phyloP scores from a whole-genome alignment of 1,140 invertebrate genomes.

The Tetramorium simillimum region DNA sequence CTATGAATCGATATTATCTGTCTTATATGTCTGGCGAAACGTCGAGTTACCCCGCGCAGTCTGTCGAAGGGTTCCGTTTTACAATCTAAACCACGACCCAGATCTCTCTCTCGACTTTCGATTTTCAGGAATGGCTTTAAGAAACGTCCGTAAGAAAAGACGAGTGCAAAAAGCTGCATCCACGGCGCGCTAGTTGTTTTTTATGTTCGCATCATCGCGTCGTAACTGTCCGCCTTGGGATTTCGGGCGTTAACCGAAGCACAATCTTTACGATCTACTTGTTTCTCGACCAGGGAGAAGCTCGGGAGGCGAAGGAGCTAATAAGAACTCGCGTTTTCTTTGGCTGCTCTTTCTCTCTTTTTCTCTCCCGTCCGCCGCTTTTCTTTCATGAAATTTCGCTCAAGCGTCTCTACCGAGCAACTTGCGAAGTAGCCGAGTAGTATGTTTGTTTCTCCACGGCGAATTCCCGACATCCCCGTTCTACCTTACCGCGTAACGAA shows the following conservation, averaged over 20 bases:
- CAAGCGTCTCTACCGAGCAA: background rate
- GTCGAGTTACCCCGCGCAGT: slow-evolving; percentile 5
- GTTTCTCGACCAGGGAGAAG: slow-evolving; percentile 40
- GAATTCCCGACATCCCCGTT: slow-evolving; percentile 4
- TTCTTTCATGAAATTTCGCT: slow-evolving; percentile 59
- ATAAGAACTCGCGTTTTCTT: slow-evolving; percentile 28
- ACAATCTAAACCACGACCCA: slow-evolving; percentile 17
- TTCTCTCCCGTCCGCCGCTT: background rate
- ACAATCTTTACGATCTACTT: slow-evolving; percentile 69
- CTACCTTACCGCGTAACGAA: slow-evolving; percentile 19
- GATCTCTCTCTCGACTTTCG: slow-evolving; percentile 23
- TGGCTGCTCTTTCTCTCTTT: background rate
- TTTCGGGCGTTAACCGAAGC: slow-evolving; percentile 45
- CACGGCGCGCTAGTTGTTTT: slow-evolving; percentile 24
- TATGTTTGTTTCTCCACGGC: slow-evolving; percentile 14
- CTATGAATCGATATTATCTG: slow-evolving; percentile 52
- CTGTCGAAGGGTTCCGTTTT: slow-evolving; percentile 10
- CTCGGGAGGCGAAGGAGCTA: background rate
- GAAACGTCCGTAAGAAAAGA: slow-evolving; percentile 1
- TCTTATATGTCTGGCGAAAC: slow-evolving; percentile 45
- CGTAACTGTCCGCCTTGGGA: slow-evolving; percentile 33
- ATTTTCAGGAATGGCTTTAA: slow-evolving; percentile 8
- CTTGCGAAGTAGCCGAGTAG: slow-evolving; percentile 29
- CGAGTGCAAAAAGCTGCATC: slow-evolving; percentile 23
- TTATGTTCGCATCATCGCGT: slow-evolving; percentile 60